Evolutionary conservation across 92 coral and sea anemone genomes (phyloP).

Genomic region (Anthopleura xanthogrammica): DNA sequence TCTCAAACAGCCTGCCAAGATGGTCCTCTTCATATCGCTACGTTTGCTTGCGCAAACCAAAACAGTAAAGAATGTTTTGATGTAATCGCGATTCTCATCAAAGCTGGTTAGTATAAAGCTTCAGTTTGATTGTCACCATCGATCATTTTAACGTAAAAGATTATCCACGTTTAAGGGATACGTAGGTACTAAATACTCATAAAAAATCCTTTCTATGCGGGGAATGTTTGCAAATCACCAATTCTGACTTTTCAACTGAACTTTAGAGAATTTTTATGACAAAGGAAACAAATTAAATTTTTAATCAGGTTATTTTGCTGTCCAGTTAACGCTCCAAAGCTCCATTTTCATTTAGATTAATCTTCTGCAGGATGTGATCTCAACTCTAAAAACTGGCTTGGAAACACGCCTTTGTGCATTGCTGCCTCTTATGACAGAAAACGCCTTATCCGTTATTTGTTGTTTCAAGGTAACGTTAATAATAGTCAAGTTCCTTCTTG

Average conservation of each 20-base stretch:
- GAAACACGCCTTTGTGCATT: constrained; percentile 80
- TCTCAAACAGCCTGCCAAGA: constrained; percentile 70
- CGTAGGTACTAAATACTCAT: too few species aligned
- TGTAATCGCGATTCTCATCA: constrained; percentile 50
- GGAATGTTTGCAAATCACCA: too few species aligned
- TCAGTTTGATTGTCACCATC: background rate
- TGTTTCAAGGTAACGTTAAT: constrained; percentile 58
- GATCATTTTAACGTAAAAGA: background rate
- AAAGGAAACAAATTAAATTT: background rate
- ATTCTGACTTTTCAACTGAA: too few species aligned
- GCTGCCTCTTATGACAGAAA: constrained; percentile 88
- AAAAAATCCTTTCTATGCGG: too few species aligned
- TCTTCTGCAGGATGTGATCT: constrained; percentile 67
- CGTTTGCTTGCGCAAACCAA: constrained; percentile 75
- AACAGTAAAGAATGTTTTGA: constrained; percentile 49
- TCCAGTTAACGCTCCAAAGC: background rate
- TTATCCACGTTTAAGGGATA: too few species aligned
- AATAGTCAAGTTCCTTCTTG: background rate
- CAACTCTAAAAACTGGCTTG: constrained; percentile 83
- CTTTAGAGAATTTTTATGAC: too few species aligned
- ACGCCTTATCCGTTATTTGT: constrained; percentile 65
- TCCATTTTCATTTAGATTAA: background rate
- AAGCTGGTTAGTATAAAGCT: constrained; percentile 54
- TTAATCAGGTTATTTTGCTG: too few species aligned
- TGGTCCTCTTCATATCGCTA: constrained; percentile 86